These are phyloP conservation scores for Frankliniella fusca DNA, from an alignment of 2,888 invertebrate genomes.

Conservation along the genomic window DNA sequence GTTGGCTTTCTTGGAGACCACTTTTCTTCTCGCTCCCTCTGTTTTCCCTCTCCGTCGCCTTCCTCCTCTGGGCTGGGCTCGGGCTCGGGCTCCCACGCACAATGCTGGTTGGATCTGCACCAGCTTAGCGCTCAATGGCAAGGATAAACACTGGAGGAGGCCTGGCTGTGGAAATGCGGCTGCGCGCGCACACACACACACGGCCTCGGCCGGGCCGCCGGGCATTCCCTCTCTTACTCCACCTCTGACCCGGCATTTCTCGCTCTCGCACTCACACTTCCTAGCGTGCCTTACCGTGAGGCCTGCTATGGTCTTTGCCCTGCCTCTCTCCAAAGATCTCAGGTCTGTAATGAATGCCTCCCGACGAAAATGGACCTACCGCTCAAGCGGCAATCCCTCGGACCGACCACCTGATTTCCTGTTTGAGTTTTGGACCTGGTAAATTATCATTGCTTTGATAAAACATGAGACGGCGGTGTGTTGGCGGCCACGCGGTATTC, in stretches of 20 bases:
- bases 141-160: slow-evolving; percentile 8
- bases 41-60: neutral
- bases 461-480: no score
- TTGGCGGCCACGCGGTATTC: no score
- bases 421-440: no score
- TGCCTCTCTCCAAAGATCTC: no score
- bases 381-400: no score
- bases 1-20: no score
- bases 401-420: neutral
- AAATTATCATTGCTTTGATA: no score
- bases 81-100: neutral
- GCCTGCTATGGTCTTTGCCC: no score
- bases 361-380: neutral
- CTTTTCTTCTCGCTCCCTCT: neutral
- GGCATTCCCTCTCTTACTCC: neutral
- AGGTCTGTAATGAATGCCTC: no score
- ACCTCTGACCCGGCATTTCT: neutral
- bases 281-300: no score
- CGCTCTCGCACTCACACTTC: neutral
- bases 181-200: neutral
- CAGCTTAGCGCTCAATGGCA: neutral
- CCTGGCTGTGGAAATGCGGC: neutral
- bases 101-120: slow-evolving; percentile 6
- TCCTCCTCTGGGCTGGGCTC: neutral
- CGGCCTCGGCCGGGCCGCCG: neutral